These are phyloP conservation scores for Eunapius fragilis DNA, from an alignment of 37 sponge, comb jelly and placozoan genomes.

Conservation along the genomic window DNA sequence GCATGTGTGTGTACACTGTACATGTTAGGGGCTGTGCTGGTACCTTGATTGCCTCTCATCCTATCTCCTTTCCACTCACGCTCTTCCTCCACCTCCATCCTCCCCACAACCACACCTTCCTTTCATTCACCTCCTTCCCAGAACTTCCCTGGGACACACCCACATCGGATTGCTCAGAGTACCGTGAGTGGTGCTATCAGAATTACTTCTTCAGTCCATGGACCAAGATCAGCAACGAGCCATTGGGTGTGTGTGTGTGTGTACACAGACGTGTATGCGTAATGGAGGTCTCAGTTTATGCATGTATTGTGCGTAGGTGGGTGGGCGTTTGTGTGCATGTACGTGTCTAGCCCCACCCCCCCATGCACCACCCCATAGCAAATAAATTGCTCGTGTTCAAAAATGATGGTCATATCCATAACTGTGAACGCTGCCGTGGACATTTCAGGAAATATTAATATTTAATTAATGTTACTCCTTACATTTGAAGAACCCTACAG, in stretches of 20 bases:
- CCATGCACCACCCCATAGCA: no score
- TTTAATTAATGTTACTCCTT: no score
- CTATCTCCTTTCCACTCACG: no score
- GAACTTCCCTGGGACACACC: conserved; percentile 99
- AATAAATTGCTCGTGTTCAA: no score
- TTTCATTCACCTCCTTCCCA: background rate
- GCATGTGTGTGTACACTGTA: background rate
- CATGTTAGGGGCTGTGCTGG: no score
- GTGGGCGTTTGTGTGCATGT: conserved; percentile 1
- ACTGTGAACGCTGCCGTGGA: no score
- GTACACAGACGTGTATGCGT: conserved; percentile 15
- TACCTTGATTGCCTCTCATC: no score
- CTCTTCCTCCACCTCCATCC: background rate
- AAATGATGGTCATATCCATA: no score
- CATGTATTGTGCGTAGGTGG: background rate
- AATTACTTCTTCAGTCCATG: conserved; percentile 83
- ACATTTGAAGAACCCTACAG: no score
- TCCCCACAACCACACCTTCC: background rate
- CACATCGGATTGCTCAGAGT: conserved; percentile 71
- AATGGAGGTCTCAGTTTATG: conserved; percentile 17
- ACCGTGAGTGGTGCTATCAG: conserved; percentile 66
- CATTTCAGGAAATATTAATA: no score
- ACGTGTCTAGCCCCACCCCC: no score
- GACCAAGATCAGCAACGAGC: conserved; percentile 87
- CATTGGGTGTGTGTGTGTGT: conserved; percentile 56